Conservation (phyloP, 2,113 vertebrate species). For the Hucho hucho region DNA sequence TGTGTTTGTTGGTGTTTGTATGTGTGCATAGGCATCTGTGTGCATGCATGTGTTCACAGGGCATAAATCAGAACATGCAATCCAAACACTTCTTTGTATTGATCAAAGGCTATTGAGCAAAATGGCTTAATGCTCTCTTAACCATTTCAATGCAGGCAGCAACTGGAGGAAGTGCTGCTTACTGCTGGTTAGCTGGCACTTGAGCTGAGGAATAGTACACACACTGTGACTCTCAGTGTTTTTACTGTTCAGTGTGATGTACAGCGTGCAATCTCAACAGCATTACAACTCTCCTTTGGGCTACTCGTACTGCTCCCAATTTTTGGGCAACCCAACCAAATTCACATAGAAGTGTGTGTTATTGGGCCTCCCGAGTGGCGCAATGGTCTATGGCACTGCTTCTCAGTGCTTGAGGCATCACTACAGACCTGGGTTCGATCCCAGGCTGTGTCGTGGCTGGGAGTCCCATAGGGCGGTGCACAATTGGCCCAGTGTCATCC, state of each 20-base stretch:
- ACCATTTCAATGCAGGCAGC: constrained; percentile 62
- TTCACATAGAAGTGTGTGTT: no score
- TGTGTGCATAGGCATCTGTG: constrained; percentile 46
- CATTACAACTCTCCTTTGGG: background rate
- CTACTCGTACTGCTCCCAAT: background rate
- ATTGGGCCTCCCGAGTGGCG: no score
- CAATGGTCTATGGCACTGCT: no score
- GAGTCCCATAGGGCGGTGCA: no score
- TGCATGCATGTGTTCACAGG: constrained; percentile 62
- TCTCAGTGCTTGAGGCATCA: no score
- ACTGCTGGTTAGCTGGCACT: constrained; percentile 49
- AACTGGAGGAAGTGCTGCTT: constrained; percentile 53
- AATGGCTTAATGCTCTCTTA: constrained; percentile 70
- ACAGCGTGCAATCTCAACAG: background rate
- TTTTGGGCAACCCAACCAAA: no score
- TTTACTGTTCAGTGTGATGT: background rate
- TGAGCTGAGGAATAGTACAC: background rate
- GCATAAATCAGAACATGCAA: constrained; percentile 72
- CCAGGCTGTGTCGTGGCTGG: no score
- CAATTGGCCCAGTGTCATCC: no score
- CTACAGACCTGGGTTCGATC: no score
- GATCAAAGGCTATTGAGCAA: constrained; percentile 77
- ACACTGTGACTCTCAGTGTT: background rate
- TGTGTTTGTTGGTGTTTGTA: constrained; percentile 26
- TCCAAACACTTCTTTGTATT: constrained; percentile 72